Evolutionary conservation across 2,797 vertebrate genomes (phyloP).

Genomic region (Enteromius anoplus): DNA sequence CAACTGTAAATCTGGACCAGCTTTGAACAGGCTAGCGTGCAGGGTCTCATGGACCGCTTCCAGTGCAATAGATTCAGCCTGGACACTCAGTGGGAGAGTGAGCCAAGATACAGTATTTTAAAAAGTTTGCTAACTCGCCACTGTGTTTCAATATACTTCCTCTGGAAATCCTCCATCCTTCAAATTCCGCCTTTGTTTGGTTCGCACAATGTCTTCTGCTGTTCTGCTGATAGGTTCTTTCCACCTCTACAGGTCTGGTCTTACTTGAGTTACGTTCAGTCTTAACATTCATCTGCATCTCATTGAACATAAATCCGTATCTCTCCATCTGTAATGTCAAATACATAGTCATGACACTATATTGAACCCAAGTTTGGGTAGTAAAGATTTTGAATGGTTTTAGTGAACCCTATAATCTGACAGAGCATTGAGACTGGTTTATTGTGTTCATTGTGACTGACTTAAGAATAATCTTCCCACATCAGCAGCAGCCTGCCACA

Average conservation of each 20-base stretch:
- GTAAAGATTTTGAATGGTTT: neutral
- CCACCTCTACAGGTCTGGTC: neutral
- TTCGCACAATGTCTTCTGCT: neutral
- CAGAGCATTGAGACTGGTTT: neutral
- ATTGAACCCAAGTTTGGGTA: slow-evolving; percentile 14
- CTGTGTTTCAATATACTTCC: slow-evolving; percentile 11
- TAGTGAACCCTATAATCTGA: slow-evolving; percentile 22
- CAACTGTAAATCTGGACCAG: slow-evolving; percentile 77
- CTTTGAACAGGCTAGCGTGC: slow-evolving; percentile 71
- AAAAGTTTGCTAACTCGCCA: slow-evolving; percentile 28
- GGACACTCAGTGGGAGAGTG: slow-evolving; percentile 65
- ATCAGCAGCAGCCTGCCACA: slow-evolving; percentile 22
- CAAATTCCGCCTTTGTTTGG: neutral
- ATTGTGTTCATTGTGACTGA: slow-evolving; percentile 26
- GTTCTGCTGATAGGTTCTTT: slow-evolving; percentile 5
- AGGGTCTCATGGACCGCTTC: slow-evolving; percentile 72
- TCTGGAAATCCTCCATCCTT: neutral
- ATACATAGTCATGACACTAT: slow-evolving; percentile 8
- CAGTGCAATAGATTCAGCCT: slow-evolving; percentile 75
- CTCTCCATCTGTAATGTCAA: neutral
- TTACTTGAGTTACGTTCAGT: neutral
- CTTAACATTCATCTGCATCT: neutral
- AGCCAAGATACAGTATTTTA: slow-evolving; percentile 30
- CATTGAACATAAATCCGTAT: neutral
- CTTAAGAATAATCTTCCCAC: slow-evolving; percentile 10